Evolutionary conservation across 2,113 vertebrate species (phyloP), one percentile per base, ranked within the genome.

Genomic region (Drymodes brunneopygia): DNA sequence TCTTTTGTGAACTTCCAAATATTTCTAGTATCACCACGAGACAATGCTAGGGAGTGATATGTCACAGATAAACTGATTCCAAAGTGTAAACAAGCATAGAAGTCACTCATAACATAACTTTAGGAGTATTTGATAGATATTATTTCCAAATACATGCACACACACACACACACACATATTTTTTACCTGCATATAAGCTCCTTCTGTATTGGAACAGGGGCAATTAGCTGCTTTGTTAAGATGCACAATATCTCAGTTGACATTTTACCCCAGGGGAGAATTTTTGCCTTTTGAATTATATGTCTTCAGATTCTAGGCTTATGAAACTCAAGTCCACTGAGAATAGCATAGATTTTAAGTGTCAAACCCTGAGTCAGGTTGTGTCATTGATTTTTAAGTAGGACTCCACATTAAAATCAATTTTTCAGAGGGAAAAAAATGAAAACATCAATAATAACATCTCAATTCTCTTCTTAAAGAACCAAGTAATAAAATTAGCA

Each of bases 371-470:
- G 58, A 95, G 44, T 83, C 69, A 77, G 80, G 40, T 57, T 78
- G 29, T 91, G 53, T 47, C 67, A 94, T 88, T 95, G 96, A 97
- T 96, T 96, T 95, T 95, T 87, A 93, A 95, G 62, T 66, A 86
- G 74, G 51, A 74, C 22, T 90, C 58, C 28, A 54, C 64, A 92
- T 66, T 73, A 85, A 93, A 94, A 95, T 95, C 86, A 91, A 83
- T 96, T 90, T 96, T 94, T 73, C 58, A 60, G 47, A 72, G n/a
- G 24, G 10, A 28, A 90, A 91, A 74, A 88, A 86, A 72, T 18
- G 56, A 90, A 83, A 95, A 88, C n/a, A 94, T 95, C 81, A 81
- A 89, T 96, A 90, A 82, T 93, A 92, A 73, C 3, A 12, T 91
- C 83, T 94, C 67, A 74, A 64, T 91, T 83, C 22, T 67, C 27